Conservation (phyloP, 2,888 invertebrate species). For the Prosapia bicincta region DNA sequence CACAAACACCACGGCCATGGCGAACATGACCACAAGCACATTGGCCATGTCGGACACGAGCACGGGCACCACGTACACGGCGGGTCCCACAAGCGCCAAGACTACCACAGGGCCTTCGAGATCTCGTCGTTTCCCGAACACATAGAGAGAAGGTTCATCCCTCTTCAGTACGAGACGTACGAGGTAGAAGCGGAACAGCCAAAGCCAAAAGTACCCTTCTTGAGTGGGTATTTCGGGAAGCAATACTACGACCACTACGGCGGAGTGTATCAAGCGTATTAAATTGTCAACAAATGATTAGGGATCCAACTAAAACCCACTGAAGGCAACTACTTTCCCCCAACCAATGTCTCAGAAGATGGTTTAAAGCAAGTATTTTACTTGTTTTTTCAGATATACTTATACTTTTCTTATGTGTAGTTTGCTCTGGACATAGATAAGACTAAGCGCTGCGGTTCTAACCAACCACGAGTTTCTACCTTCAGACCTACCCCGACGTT, state of each 20-base stretch:
- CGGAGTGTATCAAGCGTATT: not conserved
- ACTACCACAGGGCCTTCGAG: slow-evolving; percentile 24
- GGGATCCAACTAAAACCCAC: no score
- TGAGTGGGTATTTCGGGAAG: not conserved
- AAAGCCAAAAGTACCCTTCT: not conserved
- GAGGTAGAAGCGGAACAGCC: not conserved
- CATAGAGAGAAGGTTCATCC: slow-evolving; percentile 18
- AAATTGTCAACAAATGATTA: not conserved
- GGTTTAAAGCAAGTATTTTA: no score
- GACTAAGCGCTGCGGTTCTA: no score
- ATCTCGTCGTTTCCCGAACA: slow-evolving; percentile 29
- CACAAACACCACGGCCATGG: slow-evolving; percentile 49
- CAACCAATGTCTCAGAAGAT: no score
- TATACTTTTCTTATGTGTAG: no score
- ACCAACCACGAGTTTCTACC: no score
- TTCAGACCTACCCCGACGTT: no score
- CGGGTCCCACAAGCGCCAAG: slow-evolving; percentile 29
- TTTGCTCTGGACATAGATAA: no score
- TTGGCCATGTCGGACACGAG: slow-evolving; percentile 48
- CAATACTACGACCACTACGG: not conserved
- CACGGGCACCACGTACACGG: slow-evolving; percentile 46
- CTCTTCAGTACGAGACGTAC: slow-evolving; percentile 14
- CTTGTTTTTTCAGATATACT: no score
- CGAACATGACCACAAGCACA: slow-evolving; percentile 48
- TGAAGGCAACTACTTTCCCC: no score